Base-by-base conservation (phyloP, 2,888 invertebrate genomes). In the Xestia ashworthii region DNA sequence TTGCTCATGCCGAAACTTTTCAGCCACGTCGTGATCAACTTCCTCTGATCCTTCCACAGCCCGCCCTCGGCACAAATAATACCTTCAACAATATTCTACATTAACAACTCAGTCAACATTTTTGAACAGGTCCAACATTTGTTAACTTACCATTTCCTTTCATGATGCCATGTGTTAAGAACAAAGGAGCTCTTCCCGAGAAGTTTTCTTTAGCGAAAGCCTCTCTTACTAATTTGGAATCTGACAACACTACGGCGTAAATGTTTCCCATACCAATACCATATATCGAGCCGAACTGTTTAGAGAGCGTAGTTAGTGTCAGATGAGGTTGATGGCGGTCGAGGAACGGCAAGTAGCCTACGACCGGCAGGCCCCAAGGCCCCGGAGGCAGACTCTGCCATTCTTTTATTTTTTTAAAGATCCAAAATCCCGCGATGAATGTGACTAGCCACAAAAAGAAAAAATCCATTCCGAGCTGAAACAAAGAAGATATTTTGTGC, bases 121-220 rank as follows among this genome's bases (percentile, higher is more conserved):
- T 62, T 53, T 16, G 32, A 25, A 19, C 9, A 19, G 41, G n/a
- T 32, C 25, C 9, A 0, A 65, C 53, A 66, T 58, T 72, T 58
- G 50, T 70, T 65, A 44, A 85, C 97, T 97, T 94, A 99, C 99
- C 99, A 92, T 98, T 98, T 87, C 99, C 99, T 80, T 98, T 97
- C 98, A 99, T 98, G 80, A 99, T 98, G 53, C 98, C 99, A 91
- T 98, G 98, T 0, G 99, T 98, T 68, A 99, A 94, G 92, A 97
- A 98, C 3, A 99, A 97, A 3, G 99, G 98, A 0, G 99, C 98
- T 82, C 98, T 96, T 22, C 98, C 98, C 5, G 98, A 97, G 85
- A 98, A 98, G 6, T 94, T 97, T 60, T 98, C 98, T 91, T 97
- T 98, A 0, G 98, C 97, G 74, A 99, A 97, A 6, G 98, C 97